Evolutionary conservation across 2,113 vertebrate genomes (phyloP).

Genomic region (Ictalurus punctatus): DNA sequence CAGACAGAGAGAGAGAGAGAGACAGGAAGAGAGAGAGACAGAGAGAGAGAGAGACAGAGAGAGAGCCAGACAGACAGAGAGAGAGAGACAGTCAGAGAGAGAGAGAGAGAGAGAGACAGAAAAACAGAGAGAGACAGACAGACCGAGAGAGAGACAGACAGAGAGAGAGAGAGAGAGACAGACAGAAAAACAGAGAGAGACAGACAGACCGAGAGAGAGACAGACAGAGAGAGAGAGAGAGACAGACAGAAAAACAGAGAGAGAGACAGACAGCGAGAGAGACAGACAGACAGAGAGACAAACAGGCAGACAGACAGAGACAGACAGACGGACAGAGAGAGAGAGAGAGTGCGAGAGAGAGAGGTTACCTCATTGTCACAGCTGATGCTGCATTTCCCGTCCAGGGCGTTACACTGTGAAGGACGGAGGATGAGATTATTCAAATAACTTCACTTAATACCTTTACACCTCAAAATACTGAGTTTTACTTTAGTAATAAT

Average conservation of each 20-base stretch:
- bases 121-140: too few relatives aligned
- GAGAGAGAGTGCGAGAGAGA: neutral
- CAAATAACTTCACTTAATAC: neutral
- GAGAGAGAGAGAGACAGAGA: too few relatives aligned
- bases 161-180: too few relatives aligned
- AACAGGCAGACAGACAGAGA: too few relatives aligned
- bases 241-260: neutral
- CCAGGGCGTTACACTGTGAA: conserved; percentile 88
- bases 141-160: too few relatives aligned
- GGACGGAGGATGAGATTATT: conserved; percentile 17
- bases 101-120: too few relatives aligned
- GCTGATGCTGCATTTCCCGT: conserved; percentile 92
- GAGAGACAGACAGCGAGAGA: neutral
- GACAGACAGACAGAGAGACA: neutral
- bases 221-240: neutral
- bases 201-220: neutral
- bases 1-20: too few relatives aligned
- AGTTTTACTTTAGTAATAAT: neutral
- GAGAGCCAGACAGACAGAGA: too few relatives aligned
- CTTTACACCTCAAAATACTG: neutral
- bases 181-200: too few relatives aligned
- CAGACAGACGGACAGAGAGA: too few relatives aligned
- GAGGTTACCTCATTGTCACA: conserved; percentile 88
- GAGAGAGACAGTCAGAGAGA: too few relatives aligned
- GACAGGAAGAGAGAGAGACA: too few relatives aligned